Conservation (phyloP, 2,113 vertebrate species). For the Brachyhypopomus occidentalis region DNA sequence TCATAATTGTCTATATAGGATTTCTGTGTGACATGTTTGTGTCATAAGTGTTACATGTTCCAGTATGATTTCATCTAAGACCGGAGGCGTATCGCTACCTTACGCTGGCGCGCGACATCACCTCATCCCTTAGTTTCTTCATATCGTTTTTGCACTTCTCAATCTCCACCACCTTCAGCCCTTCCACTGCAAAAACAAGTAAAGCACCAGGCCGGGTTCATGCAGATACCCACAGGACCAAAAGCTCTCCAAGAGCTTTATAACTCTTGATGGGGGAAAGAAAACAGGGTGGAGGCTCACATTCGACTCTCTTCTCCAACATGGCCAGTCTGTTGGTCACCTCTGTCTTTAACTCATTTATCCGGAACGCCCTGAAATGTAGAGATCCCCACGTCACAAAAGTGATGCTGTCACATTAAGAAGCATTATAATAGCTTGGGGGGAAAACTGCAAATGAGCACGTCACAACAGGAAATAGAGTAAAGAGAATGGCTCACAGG, state of each 20-base stretch:
- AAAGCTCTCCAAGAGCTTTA: no score
- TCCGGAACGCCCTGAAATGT: slow-evolving; percentile 83
- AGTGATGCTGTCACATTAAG: neutral
- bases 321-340: slow-evolving; percentile 87
- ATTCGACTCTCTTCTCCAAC: slow-evolving; percentile 90
- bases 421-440: neutral
- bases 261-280: neutral
- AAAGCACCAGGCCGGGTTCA: neutral
- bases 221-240: neutral
- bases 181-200: slow-evolving; percentile 84
- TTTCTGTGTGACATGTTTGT: no score
- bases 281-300: slow-evolving; percentile 71
- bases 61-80: neutral
- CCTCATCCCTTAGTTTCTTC: slow-evolving; percentile 90
- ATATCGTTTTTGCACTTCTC: slow-evolving; percentile 97
- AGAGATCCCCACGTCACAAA: neutral
- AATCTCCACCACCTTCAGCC: slow-evolving; percentile 92
- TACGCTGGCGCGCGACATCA: slow-evolving; percentile 83
- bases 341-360: slow-evolving; percentile 90
- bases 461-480: no score
- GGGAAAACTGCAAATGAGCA: no score
- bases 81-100: slow-evolving; percentile 71
- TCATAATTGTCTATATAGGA: no score
- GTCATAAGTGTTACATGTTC: neutral
- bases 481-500: no score